These are phyloP conservation scores for Cephalopterus ornatus DNA, from an alignment of 2,113 vertebrate genomes.

Conservation along the genomic window DNA sequence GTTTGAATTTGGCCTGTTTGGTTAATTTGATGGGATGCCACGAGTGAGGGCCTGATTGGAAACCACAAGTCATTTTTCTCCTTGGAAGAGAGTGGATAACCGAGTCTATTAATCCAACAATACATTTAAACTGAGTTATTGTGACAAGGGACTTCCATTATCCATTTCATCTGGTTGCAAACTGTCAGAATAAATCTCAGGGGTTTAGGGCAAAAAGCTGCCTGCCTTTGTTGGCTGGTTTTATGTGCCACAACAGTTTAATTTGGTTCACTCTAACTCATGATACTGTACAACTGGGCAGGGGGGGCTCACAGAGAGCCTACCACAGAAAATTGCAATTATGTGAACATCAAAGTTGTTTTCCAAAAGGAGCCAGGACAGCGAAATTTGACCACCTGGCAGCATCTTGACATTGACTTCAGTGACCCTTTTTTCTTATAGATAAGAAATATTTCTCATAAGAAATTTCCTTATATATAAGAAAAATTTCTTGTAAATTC, in stretches of 20 bases:
- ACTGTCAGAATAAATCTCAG: conserved; percentile 67
- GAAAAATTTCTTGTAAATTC: background rate
- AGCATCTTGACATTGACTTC: background rate
- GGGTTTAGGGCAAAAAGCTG: conserved; percentile 17
- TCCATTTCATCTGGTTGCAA: conserved; percentile 58
- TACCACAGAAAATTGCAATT: background rate
- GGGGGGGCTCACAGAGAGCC: background rate
- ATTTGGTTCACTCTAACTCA: conserved; percentile 19
- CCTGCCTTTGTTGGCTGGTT: conserved; percentile 55
- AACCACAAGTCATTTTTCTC: conserved; percentile 40
- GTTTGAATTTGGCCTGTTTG: background rate
- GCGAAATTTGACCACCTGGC: background rate
- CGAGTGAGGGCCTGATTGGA: background rate
- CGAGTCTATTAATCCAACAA: conserved; percentile 63
- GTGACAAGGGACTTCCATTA: conserved; percentile 66
- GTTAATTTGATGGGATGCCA: conserved; percentile 20
- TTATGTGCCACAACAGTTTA: conserved; percentile 39
- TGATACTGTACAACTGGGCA: background rate
- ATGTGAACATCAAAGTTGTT: background rate
- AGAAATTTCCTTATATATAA: background rate
- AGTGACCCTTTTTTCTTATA: background rate
- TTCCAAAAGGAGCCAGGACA: background rate
- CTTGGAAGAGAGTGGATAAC: conserved; percentile 40
- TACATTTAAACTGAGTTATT: conserved; percentile 60
- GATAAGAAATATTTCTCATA: background rate